Evolutionary conservation across 2,888 invertebrate species (phyloP).

Genomic region (Lapara coniferarum): DNA sequence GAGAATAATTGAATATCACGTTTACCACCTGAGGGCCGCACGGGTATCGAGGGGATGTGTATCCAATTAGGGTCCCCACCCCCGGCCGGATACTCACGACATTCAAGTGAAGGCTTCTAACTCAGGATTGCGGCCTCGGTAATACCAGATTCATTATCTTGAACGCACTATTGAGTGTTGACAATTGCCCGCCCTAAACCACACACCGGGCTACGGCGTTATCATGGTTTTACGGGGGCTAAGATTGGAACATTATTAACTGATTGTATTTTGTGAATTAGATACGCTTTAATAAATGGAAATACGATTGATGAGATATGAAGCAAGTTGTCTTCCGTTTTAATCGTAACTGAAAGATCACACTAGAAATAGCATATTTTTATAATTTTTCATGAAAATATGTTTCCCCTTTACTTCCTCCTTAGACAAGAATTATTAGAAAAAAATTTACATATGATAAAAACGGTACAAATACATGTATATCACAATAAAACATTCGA

Average conservation of each 20-base stretch:
- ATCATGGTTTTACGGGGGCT: background rate
- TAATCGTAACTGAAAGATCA: too few species aligned
- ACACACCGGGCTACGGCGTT: too few species aligned
- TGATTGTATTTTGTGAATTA: background rate
- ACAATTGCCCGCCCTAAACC: background rate
- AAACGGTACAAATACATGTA: background rate
- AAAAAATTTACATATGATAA: too few species aligned
- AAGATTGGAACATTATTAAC: background rate
- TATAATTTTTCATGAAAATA: too few species aligned
- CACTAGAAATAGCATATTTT: too few species aligned
- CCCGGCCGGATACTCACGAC: slow-evolving; percentile 41
- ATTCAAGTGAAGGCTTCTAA: slow-evolving; percentile 39
- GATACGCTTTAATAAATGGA: background rate
- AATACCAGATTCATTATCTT: slow-evolving; percentile 54
- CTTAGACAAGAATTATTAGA: too few species aligned
- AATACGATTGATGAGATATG: too few species aligned
- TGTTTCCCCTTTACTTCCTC: too few species aligned
- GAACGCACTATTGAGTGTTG: slow-evolving; percentile 38
- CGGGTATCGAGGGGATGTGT: slow-evolving; percentile 49
- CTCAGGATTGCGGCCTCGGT: slow-evolving; percentile 46
- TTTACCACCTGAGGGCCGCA: slow-evolving; percentile 53
- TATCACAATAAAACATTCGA: background rate
- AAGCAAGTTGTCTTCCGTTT: too few species aligned
- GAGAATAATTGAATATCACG: slow-evolving; percentile 63
- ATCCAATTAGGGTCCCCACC: slow-evolving; percentile 52